Percentiles rank a stretch among this genome's conserved stretches.
Conservation (phyloP, 23 tunicate species). For the Botrylloides violaceus region DNA sequence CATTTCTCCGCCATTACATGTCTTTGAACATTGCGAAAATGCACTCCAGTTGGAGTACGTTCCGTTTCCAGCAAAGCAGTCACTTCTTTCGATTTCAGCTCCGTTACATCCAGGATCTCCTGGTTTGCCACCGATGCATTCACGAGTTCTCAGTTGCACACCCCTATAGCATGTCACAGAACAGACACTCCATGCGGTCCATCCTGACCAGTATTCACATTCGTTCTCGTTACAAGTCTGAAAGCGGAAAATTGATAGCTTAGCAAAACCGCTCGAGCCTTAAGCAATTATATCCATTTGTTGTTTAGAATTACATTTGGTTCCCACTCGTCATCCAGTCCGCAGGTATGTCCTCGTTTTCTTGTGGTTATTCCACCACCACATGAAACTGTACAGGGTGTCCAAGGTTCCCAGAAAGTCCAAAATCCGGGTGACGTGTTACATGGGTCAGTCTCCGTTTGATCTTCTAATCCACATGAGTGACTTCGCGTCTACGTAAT, state of each 20-base stretch:
- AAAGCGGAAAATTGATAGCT: neutral
- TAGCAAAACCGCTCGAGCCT: neutral
- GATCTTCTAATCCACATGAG: conserved; percentile 46
- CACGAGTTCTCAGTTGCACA: conserved; percentile 30
- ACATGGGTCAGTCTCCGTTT: conserved; percentile 44
- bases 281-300: too few relatives aligned
- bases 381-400: conserved; percentile 60
- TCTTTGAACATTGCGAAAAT: conserved; percentile 50
- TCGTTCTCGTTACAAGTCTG: conserved; percentile 37
- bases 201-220: conserved; percentile 85
- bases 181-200: conserved; percentile 76
- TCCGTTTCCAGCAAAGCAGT: conserved; percentile 55
- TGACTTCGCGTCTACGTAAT: conserved; percentile 41
- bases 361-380: conserved; percentile 73
- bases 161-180: conserved; percentile 75
- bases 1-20: conserved; percentile 75
- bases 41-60: conserved; percentile 45
- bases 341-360: conserved; percentile 54
- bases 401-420: conserved; percentile 62
- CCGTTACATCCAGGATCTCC: conserved; percentile 63
- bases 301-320: neutral
- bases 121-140: conserved; percentile 45
- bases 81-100: conserved; percentile 10
- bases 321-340: conserved; percentile 31
- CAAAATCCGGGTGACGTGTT: conserved; percentile 34